These are phyloP conservation scores for Hycleus phaleratus DNA, from an alignment of 1,140 invertebrate genomes.

Conservation along the genomic window DNA sequence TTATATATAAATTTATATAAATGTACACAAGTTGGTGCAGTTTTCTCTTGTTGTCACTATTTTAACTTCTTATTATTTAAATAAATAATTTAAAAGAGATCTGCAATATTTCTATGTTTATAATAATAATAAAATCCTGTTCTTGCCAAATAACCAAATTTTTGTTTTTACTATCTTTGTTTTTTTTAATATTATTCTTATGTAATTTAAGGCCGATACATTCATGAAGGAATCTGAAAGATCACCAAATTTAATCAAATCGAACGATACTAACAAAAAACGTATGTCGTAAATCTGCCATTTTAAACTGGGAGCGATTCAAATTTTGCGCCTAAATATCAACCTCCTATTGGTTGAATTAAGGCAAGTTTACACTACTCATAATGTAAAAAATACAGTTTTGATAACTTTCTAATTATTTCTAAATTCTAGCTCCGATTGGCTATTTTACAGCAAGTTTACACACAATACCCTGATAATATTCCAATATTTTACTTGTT, in stretches of 20 bases:
- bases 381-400: no score
- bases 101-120: conserved; percentile 37
- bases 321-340: no score
- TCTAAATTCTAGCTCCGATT: no score
- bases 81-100: conserved; percentile 28
- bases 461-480: no score
- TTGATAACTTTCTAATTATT: no score
- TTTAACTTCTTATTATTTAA: conserved; percentile 33
- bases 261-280: conserved; percentile 7
- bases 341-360: no score
- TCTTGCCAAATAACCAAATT: conserved; percentile 2
- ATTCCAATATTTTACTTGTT: not conserved
- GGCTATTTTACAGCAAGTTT: no score
- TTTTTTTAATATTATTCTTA: conserved; percentile 33
- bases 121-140: conserved; percentile 40
- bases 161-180: conserved; percentile 36
- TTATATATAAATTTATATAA: not conserved
- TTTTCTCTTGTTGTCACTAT: not conserved
- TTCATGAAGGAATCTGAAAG: conserved; percentile 41
- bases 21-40: not conserved
- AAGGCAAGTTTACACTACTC: no score
- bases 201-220: conserved; percentile 42
- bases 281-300: not conserved
- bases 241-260: not conserved
- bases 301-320: no score